phyloP scores from a whole-genome alignment of 2,113 vertebrate genomes.

The Eonycteris spelaea region DNA sequence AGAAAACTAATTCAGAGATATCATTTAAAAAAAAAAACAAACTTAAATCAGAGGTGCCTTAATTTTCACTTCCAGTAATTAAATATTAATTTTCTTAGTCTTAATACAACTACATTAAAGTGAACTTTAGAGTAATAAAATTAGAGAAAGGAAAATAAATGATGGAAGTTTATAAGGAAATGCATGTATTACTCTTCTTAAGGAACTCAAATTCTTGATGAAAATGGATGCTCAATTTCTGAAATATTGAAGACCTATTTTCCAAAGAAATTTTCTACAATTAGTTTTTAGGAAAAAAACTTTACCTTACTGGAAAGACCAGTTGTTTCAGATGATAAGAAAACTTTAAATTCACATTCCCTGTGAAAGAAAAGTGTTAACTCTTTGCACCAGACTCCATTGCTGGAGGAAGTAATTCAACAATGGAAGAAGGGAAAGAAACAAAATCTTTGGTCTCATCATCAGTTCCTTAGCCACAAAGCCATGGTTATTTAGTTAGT shows the following conservation, averaged over 20 bases:
- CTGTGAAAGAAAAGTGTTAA: not conserved
- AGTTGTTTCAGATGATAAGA: not conserved
- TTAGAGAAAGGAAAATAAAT: conserved; percentile 74
- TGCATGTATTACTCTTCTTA: conserved; percentile 47
- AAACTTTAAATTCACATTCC: not conserved
- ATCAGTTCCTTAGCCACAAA: not conserved
- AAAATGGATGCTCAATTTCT: conserved; percentile 45
- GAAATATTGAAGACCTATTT: conserved; percentile 39
- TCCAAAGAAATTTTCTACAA: conserved; percentile 4
- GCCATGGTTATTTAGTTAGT: not conserved
- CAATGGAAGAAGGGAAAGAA: not conserved
- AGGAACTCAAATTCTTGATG: conserved; percentile 40
- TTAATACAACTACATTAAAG: conserved; percentile 53
- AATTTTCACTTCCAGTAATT: conserved; percentile 71
- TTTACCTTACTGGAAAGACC: not conserved
- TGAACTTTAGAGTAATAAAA: conserved; percentile 67
- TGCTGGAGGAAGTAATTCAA: not conserved
- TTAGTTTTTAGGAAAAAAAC: not conserved
- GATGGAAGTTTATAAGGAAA: conserved; percentile 69
- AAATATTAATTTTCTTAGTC: conserved; percentile 66
- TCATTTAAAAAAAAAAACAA: not conserved
- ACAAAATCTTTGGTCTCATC: not conserved
- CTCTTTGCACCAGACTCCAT: not conserved
- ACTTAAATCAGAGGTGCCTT: conserved; percentile 33
- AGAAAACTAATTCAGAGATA: not conserved